These are phyloP conservation scores for Prunella himalayana DNA, from an alignment of 2,113 vertebrate species.

Conservation along the genomic window DNA sequence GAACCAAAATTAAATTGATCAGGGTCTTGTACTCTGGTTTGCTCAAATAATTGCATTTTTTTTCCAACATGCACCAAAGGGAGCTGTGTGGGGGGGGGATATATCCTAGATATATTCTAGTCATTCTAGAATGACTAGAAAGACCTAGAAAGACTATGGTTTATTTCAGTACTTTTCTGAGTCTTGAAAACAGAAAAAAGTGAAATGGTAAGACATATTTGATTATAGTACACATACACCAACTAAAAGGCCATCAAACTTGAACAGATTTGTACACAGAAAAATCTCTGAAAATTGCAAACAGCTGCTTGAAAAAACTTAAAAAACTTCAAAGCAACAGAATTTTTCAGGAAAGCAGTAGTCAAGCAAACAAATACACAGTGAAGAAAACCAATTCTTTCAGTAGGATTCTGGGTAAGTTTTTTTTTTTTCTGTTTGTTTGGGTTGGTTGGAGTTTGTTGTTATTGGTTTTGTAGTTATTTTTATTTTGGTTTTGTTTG, in stretches of 20 bases:
- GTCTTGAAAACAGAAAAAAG: neutral
- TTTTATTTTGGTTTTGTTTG: neutral
- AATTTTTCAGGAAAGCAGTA: neutral
- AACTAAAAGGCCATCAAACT: neutral
- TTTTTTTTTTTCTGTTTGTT: neutral
- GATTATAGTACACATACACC: neutral
- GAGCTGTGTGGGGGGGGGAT: neutral
- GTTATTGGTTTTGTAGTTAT: neutral
- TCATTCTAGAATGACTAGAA: no score
- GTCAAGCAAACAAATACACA: neutral
- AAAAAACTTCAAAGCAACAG: neutral
- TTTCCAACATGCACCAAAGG: neutral
- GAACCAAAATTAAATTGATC: neutral
- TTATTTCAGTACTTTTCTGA: neutral
- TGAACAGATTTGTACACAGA: neutral
- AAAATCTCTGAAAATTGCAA: neutral
- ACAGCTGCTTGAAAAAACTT: neutral
- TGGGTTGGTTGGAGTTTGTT: neutral
- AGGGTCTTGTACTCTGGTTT: neutral
- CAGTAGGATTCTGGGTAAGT: neutral
- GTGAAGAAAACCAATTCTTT: neutral
- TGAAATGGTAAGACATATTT: neutral
- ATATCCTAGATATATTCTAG: no score
- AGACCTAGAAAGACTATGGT: neutral
- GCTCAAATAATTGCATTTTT: neutral